Base-by-base conservation (phyloP, 2,888 invertebrate species). In the Agonopterix alstromeriana region DNA sequence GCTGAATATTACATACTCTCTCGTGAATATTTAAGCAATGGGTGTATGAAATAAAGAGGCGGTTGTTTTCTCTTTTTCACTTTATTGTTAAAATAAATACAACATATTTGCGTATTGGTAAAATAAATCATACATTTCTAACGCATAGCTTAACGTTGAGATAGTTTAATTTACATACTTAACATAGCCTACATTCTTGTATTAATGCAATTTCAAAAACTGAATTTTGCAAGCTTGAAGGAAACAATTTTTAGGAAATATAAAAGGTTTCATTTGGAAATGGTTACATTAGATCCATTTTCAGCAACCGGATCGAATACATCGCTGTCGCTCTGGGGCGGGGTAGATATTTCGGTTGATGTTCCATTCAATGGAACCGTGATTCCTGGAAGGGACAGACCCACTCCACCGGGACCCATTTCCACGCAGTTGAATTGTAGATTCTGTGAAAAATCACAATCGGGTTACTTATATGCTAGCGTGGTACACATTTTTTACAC, bases 341-440 rank as follows among this genome's bases (percentile, higher is more conserved):
- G 49, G 8, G 45, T 10, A 9, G 36, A 10, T 42, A 10, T 9
- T 9, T 10, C 42, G 12, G 36, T 17, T n/a, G 38, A 38, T 11
- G 43, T 36, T n/a, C 38, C 38, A 38, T 9, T n/a, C 38, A n/a
- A n/a, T 38, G 38, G 38, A 38, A n/a, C 38, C 9, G 38, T 38
- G 10, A n/a, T n/a, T 10, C n/a, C n/a, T 4, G 38, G 38, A 5
- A n/a, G 9, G 10, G 38, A n/a, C 38, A 38, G n/a, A 10, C 38
- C 38, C n/a, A 38, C 38, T 38, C 38, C 38, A 38, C n/a, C 38
- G 38, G n/a, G n/a, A 35, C 92, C 92, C 69, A 92, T 76, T 53
- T 85, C 67, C 73, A 93, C 76, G 65, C 93, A 93, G 63, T 92
- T 90, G 60, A 93, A 93, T 62, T 93, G 92, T 60, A 92, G 70